Conservation (phyloP, 1,140 invertebrate genomes). For the Apis laboriosa region DNA sequence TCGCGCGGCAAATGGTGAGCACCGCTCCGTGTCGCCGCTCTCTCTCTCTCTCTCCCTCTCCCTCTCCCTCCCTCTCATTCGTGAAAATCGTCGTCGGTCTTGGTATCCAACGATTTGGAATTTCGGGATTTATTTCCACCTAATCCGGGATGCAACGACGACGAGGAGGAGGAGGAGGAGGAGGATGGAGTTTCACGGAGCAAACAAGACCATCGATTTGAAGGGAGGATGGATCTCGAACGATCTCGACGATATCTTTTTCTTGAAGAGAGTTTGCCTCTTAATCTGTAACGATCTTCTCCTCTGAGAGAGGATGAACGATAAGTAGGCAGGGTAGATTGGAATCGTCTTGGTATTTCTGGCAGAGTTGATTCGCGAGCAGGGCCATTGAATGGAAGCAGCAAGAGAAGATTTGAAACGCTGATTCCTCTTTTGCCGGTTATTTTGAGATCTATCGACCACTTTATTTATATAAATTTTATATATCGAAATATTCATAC, state of each 20-base stretch:
- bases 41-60: conserved; percentile 66
- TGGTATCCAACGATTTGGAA: too few species aligned
- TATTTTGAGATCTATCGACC: too few species aligned
- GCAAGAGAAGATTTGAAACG: not conserved
- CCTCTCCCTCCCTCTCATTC: conserved; percentile 72
- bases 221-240: conserved; percentile 2
- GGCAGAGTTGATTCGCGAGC: conserved; percentile 15
- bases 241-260: not conserved
- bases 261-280: not conserved
- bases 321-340: conserved; percentile 14
- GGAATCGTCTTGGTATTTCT: conserved; percentile 41
- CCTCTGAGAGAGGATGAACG: not conserved
- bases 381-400: conserved; percentile 9
- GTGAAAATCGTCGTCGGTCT: conserved; percentile 13
- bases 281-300: not conserved
- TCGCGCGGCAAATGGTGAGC: conserved; percentile 79
- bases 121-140: conserved; percentile 1
- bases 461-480: too few species aligned
- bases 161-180: not conserved
- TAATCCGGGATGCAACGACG: not conserved
- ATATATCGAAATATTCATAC: too few species aligned
- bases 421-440: not conserved
- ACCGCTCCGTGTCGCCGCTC: conserved; percentile 77
- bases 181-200: not conserved
- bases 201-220: conserved; percentile 1